Conservation (phyloP, 1,140 invertebrate species). For the Lysiphlebus fabarum region DNA sequence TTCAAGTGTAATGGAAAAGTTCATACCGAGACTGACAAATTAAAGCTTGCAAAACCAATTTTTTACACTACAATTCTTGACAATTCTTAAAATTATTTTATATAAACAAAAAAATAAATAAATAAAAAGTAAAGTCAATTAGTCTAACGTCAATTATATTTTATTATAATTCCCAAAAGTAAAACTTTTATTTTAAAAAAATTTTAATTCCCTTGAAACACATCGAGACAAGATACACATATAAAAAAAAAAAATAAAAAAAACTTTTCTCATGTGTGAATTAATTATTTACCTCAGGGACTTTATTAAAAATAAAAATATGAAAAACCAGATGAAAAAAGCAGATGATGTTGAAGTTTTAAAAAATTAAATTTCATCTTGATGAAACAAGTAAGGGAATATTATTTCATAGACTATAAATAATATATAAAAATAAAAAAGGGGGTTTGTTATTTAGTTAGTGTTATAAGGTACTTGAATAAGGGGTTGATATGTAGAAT, state of each 20-base stretch:
- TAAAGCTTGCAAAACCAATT: constrained; percentile 11
- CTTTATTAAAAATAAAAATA: neutral
- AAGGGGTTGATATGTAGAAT: too few relatives aligned
- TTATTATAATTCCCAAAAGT: constrained; percentile 9
- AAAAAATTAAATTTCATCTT: constrained; percentile 29
- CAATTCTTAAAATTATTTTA: neutral
- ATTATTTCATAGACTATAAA: neutral
- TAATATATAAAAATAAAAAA: too few relatives aligned
- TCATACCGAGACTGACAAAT: constrained; percentile 18
- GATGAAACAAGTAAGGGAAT: neutral
- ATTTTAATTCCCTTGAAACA: too few relatives aligned
- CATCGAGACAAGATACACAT: too few relatives aligned
- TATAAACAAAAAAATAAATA: neutral
- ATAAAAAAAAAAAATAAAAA: too few relatives aligned
- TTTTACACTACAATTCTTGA: neutral
- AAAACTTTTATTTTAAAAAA: neutral
- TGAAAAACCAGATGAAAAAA: too few relatives aligned
- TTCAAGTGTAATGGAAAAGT: constrained; percentile 27
- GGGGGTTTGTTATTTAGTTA: too few relatives aligned
- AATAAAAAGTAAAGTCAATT: constrained; percentile 6
- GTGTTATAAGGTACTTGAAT: too few relatives aligned
- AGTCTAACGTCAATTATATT: constrained; percentile 3
- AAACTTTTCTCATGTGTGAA: too few relatives aligned
- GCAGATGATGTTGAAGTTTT: constrained; percentile 8
- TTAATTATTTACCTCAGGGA: neutral